Evolutionary conservation across 2,797 vertebrate species (phyloP).

Genomic region (Myotis findleyi): DNA sequence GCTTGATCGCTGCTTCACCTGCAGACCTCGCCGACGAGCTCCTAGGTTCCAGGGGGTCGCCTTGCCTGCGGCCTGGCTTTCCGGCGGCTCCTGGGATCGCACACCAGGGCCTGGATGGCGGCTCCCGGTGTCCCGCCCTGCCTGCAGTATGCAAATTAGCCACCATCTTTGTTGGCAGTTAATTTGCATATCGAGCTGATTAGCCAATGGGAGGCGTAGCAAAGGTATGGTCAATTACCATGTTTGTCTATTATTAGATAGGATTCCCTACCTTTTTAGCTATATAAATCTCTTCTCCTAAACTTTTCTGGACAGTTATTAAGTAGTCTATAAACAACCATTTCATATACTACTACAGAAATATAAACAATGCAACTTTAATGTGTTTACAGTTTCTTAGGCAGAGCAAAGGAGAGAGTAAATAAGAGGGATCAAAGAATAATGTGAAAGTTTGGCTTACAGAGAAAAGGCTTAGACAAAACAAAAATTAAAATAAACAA

Average conservation of each 20-base stretch:
- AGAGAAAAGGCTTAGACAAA: slow-evolving; percentile 1
- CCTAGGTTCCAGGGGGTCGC: too few species aligned
- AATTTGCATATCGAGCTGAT: fast-evolving
- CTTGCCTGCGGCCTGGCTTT: too few species aligned
- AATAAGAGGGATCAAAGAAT: not conserved
- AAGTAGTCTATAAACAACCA: not conserved
- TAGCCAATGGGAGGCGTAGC: too few species aligned
- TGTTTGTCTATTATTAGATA: too few species aligned
- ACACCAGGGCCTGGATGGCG: too few species aligned
- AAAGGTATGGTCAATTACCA: too few species aligned
- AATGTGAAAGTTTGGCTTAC: not conserved
- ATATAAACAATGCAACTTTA: not conserved
- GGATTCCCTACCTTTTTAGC: not conserved
- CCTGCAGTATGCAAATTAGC: too few species aligned
- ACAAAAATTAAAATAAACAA: slow-evolving; percentile 37
- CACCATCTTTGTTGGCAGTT: too few species aligned
- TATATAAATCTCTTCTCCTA: not conserved
- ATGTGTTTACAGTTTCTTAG: not conserved
- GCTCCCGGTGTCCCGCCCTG: too few species aligned
- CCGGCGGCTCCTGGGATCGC: too few species aligned
- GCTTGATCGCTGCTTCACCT: too few species aligned
- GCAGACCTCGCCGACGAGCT: too few species aligned
- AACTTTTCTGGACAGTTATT: not conserved
- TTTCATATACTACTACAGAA: not conserved
- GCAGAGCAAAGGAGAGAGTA: not conserved